Percentiles rank a stretch among this genome's conserved stretches.
Conservation (phyloP, 2,888 invertebrate genomes). For the Lamproptera curius region DNA sequence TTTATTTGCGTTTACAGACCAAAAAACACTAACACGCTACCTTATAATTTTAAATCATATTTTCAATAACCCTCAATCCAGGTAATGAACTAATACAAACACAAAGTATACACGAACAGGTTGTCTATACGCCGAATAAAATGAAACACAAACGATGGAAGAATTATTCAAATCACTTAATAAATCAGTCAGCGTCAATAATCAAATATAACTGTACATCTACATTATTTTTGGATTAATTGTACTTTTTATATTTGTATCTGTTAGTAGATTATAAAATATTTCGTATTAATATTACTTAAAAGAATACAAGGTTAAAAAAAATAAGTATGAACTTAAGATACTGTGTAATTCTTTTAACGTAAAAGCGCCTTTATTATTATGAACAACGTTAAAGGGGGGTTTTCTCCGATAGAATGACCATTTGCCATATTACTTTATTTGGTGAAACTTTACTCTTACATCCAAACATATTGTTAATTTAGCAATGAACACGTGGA, state of each 20-base stretch:
- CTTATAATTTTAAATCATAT: not conserved
- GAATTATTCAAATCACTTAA: constrained; percentile 42
- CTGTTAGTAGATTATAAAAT: too few relatives aligned
- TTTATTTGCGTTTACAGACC: not conserved
- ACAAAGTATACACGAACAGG: not conserved
- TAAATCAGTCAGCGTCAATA: constrained; percentile 57
- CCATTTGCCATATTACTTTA: constrained; percentile 26
- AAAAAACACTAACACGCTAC: not conserved
- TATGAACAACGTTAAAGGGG: too few relatives aligned
- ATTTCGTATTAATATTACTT: too few relatives aligned
- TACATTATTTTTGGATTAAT: too few relatives aligned
- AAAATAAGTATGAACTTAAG: too few relatives aligned
- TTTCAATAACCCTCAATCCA: not conserved
- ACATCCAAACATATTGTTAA: constrained; percentile 1
- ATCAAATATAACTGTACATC: too few relatives aligned
- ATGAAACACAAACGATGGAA: not conserved
- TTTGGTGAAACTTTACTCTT: constrained; percentile 22
- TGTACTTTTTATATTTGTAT: too few relatives aligned
- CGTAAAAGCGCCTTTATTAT: too few relatives aligned
- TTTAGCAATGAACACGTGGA: constrained; percentile 24
- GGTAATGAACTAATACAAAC: not conserved
- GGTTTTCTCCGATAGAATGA: not conserved
- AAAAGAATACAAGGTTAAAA: too few relatives aligned
- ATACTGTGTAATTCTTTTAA: too few relatives aligned
- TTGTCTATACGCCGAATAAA: not conserved